Evolutionary conservation across 2,797 vertebrate genomes (phyloP), one percentile per base, ranked within the genome.

Genomic region (Rhincodon typus): DNA sequence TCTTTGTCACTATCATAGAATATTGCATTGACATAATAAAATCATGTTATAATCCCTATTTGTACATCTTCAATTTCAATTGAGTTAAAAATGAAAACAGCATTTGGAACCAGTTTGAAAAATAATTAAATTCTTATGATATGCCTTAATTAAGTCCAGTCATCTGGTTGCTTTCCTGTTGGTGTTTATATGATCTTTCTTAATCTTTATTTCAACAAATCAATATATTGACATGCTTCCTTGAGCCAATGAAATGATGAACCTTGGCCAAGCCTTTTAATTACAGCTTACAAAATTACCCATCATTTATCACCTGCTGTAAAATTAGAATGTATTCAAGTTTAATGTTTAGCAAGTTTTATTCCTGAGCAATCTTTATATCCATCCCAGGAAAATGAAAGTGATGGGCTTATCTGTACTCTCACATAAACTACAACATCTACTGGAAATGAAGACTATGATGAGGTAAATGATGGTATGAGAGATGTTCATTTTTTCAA

Each of bases 391-490:
- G 57, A 67, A 91, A 91, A 46, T 84, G 82, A 17, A 95, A 87
- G 74, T 17, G 25, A 95, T 79, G 67, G 86, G 0, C 96, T 96
- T 97, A 99, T 99, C 99, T 99, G 99, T 95, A 99, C 99, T 97
- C 99, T 98, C 96, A 99, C 99, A 38, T 99, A 99, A 96, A 99
- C 99, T 0, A 99, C 99, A 93, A 99, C 99, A 50, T 99, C 99
- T 70, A 99, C 99, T 6, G 99, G 99, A 96, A 99, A 99, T 95
- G 99, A 99, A 53, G 99, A 99, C 96, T 99, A 99, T 2, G 98
- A 98, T 0, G 99, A 99, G 0, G 99, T 98, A 15, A 99, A 99
- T 1, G 99, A 99, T 0, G 99, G 99, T 25, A 99, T 99, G 96
- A 99, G 96, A 1, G 99, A 99, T 77, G 98, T 98, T 3, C 99